phyloP scores from a whole-genome alignment of 2,113 vertebrate genomes.

The Triplophysa dalaica region DNA sequence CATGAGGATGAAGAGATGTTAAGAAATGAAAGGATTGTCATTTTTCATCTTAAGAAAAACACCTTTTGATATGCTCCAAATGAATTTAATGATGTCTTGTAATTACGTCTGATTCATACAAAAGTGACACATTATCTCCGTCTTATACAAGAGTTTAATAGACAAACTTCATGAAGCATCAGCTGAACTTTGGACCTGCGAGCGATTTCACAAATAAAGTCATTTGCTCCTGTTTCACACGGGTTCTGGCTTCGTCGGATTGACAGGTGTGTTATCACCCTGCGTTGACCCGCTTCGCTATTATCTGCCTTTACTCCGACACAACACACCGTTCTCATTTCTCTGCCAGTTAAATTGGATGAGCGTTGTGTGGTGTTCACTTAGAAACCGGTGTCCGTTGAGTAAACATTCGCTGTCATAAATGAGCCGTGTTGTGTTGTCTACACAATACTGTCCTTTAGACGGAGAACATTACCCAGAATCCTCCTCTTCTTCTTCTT shows the following conservation, averaged over 20 bases:
- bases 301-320: constrained; percentile 11
- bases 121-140: neutral
- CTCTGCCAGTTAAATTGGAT: constrained; percentile 20
- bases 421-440: neutral
- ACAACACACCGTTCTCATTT: constrained; percentile 6
- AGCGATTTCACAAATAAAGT: constrained; percentile 27
- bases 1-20: too few relatives aligned
- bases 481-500: too few relatives aligned
- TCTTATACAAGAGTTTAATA: constrained; percentile 17
- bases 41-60: too few relatives aligned
- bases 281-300: neutral
- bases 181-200: constrained; percentile 3
- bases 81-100: neutral
- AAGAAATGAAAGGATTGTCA: too few relatives aligned
- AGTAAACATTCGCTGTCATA: constrained; percentile 31
- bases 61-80: too few relatives aligned
- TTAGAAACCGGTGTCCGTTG: neutral
- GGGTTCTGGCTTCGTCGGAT: neutral
- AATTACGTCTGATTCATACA: neutral
- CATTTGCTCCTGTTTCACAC: constrained; percentile 3
- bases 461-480: too few relatives aligned
- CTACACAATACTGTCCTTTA: too few relatives aligned
- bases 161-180: neutral
- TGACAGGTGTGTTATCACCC: constrained; percentile 27
- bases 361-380: constrained; percentile 14